Evolutionary conservation across 2,888 invertebrate species (phyloP).

Genomic region (Melipona beecheii): DNA sequence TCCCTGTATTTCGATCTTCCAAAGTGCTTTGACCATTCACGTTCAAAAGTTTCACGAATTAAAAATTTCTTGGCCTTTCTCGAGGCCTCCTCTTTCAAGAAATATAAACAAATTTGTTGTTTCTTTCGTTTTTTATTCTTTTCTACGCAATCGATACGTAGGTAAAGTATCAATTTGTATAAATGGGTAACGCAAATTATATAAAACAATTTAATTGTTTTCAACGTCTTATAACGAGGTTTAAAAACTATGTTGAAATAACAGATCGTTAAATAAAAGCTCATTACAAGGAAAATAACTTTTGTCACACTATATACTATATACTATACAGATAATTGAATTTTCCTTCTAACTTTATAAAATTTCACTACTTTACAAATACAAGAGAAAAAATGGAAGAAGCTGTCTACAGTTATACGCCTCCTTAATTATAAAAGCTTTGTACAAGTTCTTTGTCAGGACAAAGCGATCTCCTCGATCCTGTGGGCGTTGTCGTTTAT

Average conservation of each 20-base stretch:
- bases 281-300: neutral
- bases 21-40: constrained; percentile 1
- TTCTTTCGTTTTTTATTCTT: neutral
- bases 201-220: neutral
- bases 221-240: too few relatives aligned
- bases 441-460: neutral
- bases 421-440: constrained; percentile 21
- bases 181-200: neutral
- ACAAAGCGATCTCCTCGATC: neutral
- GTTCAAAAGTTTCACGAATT: constrained; percentile 7
- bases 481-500: neutral
- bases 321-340: too few relatives aligned
- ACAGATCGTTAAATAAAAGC: neutral
- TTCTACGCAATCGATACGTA: neutral
- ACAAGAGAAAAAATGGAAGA: neutral
- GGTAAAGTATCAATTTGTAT: neutral
- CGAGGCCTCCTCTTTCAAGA: neutral
- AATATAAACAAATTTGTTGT: neutral
- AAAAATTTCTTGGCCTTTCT: constrained; percentile 8
- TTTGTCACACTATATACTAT: too few relatives aligned
- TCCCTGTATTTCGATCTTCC: constrained; percentile 47
- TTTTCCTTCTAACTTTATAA: too few relatives aligned
- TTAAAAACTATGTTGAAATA: neutral
- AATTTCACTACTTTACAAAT: neutral
- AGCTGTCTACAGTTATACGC: neutral